phyloP scores from a whole-genome alignment of 2,797 vertebrate genomes.

The Apogon hyalosoma region DNA sequence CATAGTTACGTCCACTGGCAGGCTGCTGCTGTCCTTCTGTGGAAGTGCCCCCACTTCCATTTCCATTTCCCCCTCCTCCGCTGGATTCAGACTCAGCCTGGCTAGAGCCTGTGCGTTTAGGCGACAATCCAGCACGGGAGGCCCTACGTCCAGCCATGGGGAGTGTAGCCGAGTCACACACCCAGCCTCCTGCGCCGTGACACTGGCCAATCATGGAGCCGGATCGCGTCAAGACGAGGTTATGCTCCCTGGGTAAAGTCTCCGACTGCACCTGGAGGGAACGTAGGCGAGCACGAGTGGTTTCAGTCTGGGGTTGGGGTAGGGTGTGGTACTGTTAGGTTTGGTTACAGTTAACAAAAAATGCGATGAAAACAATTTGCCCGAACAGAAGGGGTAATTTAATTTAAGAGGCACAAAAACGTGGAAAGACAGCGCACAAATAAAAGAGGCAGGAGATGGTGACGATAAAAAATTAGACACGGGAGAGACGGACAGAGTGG shows the following conservation, averaged over 20 bases:
- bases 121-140: slow-evolving; percentile 85
- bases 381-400: slow-evolving; percentile 12
- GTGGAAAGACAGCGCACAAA: slow-evolving; percentile 5
- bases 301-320: slow-evolving; percentile 72
- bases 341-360: slow-evolving; percentile 34
- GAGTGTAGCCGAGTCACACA: slow-evolving; percentile 86
- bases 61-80: slow-evolving; percentile 49
- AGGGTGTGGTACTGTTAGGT: slow-evolving; percentile 63
- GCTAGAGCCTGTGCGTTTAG: slow-evolving; percentile 79
- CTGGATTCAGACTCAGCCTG: slow-evolving; percentile 78
- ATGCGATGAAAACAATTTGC: slow-evolving; percentile 37
- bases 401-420: slow-evolving; percentile 23
- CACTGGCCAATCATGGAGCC: slow-evolving; percentile 78
- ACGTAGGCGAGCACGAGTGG: slow-evolving; percentile 75
- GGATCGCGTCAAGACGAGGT: slow-evolving; percentile 84
- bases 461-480: slow-evolving; percentile 32
- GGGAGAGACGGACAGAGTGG: slow-evolving; percentile 42
- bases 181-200: slow-evolving; percentile 78
- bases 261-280: slow-evolving; percentile 85
- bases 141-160: slow-evolving; percentile 86
- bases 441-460: slow-evolving; percentile 26
- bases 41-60: slow-evolving; percentile 43
- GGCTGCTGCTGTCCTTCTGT: slow-evolving; percentile 71
- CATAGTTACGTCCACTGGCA: slow-evolving; percentile 67
- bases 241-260: slow-evolving; percentile 80